Evolutionary conservation across 1,140 invertebrate species (phyloP), one percentile per base, ranked within the genome.

Genomic region (Oscheius sp.): DNA sequence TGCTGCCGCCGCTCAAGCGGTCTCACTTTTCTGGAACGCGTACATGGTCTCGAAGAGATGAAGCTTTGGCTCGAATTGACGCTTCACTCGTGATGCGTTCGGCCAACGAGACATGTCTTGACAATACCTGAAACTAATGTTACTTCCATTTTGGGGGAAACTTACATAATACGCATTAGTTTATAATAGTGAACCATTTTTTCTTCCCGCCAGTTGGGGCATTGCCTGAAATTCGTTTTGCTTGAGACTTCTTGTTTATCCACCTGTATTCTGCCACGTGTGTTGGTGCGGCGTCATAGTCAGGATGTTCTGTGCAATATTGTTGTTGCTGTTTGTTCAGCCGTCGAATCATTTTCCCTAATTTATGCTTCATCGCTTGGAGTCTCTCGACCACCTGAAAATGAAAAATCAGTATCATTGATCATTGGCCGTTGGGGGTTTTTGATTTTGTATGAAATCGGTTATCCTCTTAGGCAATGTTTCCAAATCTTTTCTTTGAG

Each of bases 131-230:
- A 55, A 55, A 7, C 7, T 7, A 7, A 20, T 55, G n/a, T 20
- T 13, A 23, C 28, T 13, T 23, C 28, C 15, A 55, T 23, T 7
- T 7, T n/a, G 28, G 4, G 23, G 7, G 28, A 23, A 20, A 4
- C 49, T 55, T 74, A 74, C 68, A 42, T 75, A 32, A 73, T 75
- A 18, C 76, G 42, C 76, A 77, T 77, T 38, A 77, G 45, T 66
- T 77, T 77, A 74, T 77, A 77, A 63, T 77, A 77, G 52, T 77
- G 75, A 35, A 77, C 68, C 29, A 77, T 78, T 36, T 77, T 77
- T 68, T 77, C 76, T 31, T 78, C 73, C 35, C 76, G 58, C 76
- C 76, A 77, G 23, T 45, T 70, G 15, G 67, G 72, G 26, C 76
- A 77, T 38, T 74, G 46, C n/a, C 73, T 74, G 46, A 61, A 73